phyloP scores from a whole-genome alignment of 1,140 invertebrate genomes.

The Zeugodacus cucurbitae region DNA sequence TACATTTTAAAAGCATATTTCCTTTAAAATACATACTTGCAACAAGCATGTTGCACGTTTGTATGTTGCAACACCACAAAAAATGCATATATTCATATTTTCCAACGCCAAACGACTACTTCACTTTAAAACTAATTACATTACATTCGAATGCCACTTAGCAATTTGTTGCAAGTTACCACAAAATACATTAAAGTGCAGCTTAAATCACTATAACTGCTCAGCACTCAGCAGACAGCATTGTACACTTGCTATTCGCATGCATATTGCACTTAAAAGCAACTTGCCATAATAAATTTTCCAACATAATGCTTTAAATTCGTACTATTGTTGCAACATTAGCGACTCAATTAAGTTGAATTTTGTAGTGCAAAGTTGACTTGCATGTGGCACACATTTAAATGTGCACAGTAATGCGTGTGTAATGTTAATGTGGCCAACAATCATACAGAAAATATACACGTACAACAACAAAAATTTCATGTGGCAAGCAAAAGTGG shows the following conservation, averaged over 20 bases:
- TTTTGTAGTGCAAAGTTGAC: conserved; percentile 8
- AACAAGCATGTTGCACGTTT: neutral
- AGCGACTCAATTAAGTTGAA: conserved; percentile 35
- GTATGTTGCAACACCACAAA: neutral
- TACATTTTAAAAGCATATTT: neutral
- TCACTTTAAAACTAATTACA: neutral
- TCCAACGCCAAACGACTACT: neutral
- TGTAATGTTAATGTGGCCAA: neutral
- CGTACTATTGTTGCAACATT: conserved; percentile 27
- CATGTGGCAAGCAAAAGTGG: conserved; percentile 12
- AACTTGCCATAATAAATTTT: conserved; percentile 20
- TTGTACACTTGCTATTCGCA: neutral
- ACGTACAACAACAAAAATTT: neutral
- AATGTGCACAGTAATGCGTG: neutral
- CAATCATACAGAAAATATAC: neutral
- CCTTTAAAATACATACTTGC: neutral
- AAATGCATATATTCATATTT: neutral
- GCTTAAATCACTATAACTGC: neutral
- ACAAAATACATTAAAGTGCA: neutral
- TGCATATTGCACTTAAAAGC: neutral
- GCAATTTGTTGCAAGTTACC: neutral
- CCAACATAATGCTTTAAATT: conserved; percentile 17
- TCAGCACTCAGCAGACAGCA: neutral
- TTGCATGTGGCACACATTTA: neutral
- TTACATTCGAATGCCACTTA: neutral